Conservation (phyloP, 2,113 vertebrate genomes). For the Oncorhynchus clarkii region DNA sequence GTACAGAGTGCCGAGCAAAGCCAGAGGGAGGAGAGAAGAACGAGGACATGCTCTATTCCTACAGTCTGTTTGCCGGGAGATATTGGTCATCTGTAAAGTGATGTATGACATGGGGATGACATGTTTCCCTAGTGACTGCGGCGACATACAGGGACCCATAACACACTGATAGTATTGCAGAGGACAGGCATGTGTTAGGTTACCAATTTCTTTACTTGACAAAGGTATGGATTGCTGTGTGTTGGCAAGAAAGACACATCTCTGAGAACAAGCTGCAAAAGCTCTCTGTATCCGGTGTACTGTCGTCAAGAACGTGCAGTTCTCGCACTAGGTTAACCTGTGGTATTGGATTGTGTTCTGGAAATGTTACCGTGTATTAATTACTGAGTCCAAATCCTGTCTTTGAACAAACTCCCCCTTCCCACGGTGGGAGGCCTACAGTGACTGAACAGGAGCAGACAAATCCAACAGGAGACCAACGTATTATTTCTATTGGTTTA, state of each 20-base stretch:
- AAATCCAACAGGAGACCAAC: conserved; percentile 20
- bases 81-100: not conserved
- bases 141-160: too few species aligned
- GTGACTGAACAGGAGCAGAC: conserved; percentile 9
- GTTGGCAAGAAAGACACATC: too few species aligned
- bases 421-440: not conserved
- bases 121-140: too few species aligned
- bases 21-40: not conserved
- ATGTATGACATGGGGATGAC: too few species aligned
- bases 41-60: not conserved
- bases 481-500: conserved; percentile 15
- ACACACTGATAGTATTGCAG: too few species aligned
- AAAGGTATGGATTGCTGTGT: too few species aligned
- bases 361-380: conserved; percentile 29
- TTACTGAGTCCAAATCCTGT: conserved; percentile 34
- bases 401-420: conserved; percentile 30
- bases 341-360: not conserved
- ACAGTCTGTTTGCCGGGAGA: not conserved
- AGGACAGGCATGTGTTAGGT: too few species aligned
- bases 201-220: too few species aligned
- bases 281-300: too few species aligned
- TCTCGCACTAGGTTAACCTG: conserved; percentile 5
- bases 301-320: not conserved
- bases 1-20: not conserved
- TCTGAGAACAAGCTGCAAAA: too few species aligned